Conservation (phyloP, 1,140 invertebrate genomes). For the Melitaea cinxia region DNA sequence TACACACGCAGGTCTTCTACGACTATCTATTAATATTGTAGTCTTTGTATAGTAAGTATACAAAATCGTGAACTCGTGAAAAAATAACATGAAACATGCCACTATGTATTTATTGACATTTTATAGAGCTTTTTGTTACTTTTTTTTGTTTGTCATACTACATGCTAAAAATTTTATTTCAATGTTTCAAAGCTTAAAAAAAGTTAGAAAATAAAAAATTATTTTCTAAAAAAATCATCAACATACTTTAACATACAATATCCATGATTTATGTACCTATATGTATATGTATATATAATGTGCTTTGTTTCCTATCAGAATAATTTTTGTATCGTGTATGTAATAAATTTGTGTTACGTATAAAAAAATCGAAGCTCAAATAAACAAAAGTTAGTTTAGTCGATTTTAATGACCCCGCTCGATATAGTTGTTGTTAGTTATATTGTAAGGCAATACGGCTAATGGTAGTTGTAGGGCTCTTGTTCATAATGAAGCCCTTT, state of each 20-base stretch:
- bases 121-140: no score
- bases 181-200: no score
- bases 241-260: no score
- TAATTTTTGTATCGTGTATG: not conserved
- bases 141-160: no score
- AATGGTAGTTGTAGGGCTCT: slow-evolving; percentile 33
- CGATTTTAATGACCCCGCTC: not conserved
- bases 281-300: no score
- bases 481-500: slow-evolving; percentile 63
- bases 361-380: no score
- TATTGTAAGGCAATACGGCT: slow-evolving; percentile 1
- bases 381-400: not conserved
- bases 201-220: no score
- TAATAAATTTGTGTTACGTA: no score
- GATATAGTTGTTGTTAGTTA: not conserved
- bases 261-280: no score
- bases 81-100: not conserved
- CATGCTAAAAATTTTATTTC: no score
- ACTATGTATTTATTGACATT: not conserved
- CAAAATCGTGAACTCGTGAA: not conserved
- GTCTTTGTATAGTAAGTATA: not conserved
- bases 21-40: not conserved
- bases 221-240: no score
- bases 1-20: not conserved
- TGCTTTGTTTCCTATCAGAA: not conserved